Evolutionary conservation across 1,140 invertebrate species (phyloP), one percentile per base, ranked within the genome.

Genomic region (Anastatus disparis): DNA sequence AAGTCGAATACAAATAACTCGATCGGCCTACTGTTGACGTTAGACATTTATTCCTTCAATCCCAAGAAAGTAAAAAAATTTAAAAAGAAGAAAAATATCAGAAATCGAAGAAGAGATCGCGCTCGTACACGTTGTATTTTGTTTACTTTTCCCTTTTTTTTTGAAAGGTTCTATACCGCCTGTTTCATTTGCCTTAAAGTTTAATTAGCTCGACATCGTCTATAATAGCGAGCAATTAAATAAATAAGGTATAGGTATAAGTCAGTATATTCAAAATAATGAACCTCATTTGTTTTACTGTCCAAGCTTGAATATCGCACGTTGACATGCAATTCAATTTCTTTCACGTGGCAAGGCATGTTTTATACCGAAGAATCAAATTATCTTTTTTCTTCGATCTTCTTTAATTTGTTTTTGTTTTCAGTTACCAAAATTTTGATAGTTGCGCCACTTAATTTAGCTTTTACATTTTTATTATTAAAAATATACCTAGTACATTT

Each of bases 211-310:
- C 73, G 75, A 75, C 76, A 78, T 79, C 72, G 78, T 66, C 75
- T 70, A 75, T 82, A 81, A 81, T 75, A 74, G 74, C 74, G 59
- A 70, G 75, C 80, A 78, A 79, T 82, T 80, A 81, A 82, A 82
- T 80, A 81, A 82, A 82, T 82, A 82, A 81, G n/a, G 75, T 75
- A 38, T 35, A 70, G 74, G 72, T 74, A 81, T 81, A 72, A 48
- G 80, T 81, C 78, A 76, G 76, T 74, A 72, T 77, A 80, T 79
- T 74, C 74, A 65, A 38, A 79, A 78, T 81, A 81, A 81, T 75
- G 77, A 75, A 71, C 63, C 58, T 46, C 75, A 81, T 81, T 73
- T 73, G 71, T 81, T 78, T 80, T 78, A 48, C 17, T 53, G 7
- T 79, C 80, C 79, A 72, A 75, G 75, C 72, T 76, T 77, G 74